phyloP scores from a whole-genome alignment of 2,888 invertebrate species.

The Chloromyia formosa region DNA sequence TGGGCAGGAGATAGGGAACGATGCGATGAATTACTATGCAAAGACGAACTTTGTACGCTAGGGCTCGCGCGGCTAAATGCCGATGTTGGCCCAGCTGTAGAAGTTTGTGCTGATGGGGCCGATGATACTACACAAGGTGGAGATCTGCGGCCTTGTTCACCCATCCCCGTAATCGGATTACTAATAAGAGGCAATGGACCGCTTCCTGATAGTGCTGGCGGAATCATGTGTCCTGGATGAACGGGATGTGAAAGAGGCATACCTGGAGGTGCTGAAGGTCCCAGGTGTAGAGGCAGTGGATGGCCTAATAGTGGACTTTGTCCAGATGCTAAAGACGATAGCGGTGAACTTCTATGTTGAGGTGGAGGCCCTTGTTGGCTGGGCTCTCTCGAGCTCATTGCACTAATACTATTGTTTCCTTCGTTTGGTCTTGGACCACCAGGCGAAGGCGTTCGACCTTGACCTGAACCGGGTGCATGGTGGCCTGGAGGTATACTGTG shows the following conservation, averaged over 20 bases:
- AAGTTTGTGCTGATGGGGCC: slow-evolving; percentile 54
- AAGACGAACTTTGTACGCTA: slow-evolving; percentile 59
- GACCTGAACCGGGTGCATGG: slow-evolving; percentile 39
- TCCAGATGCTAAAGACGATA: slow-evolving; percentile 58
- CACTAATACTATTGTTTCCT: slow-evolving; percentile 53
- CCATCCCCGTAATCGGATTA: slow-evolving; percentile 50
- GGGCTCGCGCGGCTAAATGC: slow-evolving; percentile 65
- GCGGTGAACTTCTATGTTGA: slow-evolving; percentile 60
- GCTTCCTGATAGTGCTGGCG: slow-evolving; percentile 58
- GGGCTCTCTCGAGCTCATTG: slow-evolving; percentile 44
- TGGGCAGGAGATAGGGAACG: slow-evolving; percentile 61
- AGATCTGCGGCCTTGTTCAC: slow-evolving; percentile 59
- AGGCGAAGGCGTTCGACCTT: slow-evolving; percentile 59
- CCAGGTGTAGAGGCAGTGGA: slow-evolving; percentile 61
- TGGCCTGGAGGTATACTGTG: slow-evolving; percentile 52
- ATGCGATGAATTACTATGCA: slow-evolving; percentile 57
- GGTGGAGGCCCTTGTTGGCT: slow-evolving; percentile 49
- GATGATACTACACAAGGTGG: slow-evolving; percentile 59
- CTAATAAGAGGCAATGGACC: slow-evolving; percentile 57
- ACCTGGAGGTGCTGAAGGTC: slow-evolving; percentile 59
- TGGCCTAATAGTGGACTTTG: slow-evolving; percentile 59
- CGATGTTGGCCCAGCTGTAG: slow-evolving; percentile 61
- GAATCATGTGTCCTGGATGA: slow-evolving; percentile 62
- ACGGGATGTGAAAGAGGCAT: slow-evolving; percentile 49
- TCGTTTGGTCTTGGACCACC: slow-evolving; percentile 56